Evolutionary conservation across 92 coral and sea anemone species (phyloP).

Genomic region (Actinostola sp.): DNA sequence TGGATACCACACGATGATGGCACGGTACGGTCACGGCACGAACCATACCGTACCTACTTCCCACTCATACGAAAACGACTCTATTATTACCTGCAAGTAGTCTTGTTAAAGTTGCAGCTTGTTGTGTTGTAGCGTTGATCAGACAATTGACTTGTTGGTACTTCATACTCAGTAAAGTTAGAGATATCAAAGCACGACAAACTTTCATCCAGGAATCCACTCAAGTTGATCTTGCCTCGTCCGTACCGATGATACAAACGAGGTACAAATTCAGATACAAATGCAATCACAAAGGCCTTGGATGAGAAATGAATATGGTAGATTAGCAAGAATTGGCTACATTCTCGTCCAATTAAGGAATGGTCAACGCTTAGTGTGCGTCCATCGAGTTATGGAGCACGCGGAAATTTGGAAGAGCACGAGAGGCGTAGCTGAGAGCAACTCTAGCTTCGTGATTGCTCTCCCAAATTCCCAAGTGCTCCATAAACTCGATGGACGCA

Average conservation of each 20-base stretch:
- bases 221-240: slow-evolving; percentile 48
- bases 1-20: too few relatives aligned
- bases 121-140: slow-evolving; percentile 34
- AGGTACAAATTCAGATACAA: slow-evolving; percentile 97
- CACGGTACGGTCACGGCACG: too few relatives aligned
- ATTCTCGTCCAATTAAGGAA: too few relatives aligned
- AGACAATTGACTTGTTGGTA: slow-evolving; percentile 32
- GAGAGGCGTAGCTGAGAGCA: too few relatives aligned
- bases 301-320: background rate
- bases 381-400: too few relatives aligned
- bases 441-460: too few relatives aligned
- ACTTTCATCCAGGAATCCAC: slow-evolving; percentile 80
- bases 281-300: slow-evolving; percentile 93
- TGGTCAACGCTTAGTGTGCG: too few relatives aligned
- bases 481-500: too few relatives aligned
- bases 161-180: slow-evolving; percentile 52
- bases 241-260: slow-evolving; percentile 83
- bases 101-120: slow-evolving; percentile 76
- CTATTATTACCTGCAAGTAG: slow-evolving; percentile 79
- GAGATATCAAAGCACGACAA: slow-evolving; percentile 81
- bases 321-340: too few relatives aligned
- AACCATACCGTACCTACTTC: too few relatives aligned
- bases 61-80: background rate
- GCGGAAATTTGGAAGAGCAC: too few relatives aligned
- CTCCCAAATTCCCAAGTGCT: too few relatives aligned